Conservation (phyloP, 1,140 invertebrate genomes). For the Lepidurus apus region DNA sequence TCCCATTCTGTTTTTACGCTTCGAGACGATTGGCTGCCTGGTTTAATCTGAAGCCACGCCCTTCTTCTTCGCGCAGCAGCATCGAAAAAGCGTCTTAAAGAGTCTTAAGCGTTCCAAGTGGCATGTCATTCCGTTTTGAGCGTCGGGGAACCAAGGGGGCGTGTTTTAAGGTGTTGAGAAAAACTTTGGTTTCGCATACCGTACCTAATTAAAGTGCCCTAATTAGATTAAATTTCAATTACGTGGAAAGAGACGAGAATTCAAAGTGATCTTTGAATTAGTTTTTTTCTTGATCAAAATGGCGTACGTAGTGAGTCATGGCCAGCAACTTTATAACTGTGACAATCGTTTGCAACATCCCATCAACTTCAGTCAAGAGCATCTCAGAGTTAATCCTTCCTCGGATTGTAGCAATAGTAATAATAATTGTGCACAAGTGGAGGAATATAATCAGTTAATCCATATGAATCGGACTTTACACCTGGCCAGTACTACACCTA, state of each 20-base stretch:
- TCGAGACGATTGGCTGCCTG: not conserved
- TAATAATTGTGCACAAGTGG: not conserved
- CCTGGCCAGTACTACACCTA: not conserved
- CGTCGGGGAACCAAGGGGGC: conserved; percentile 6
- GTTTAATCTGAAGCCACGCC: not conserved
- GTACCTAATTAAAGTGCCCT: not conserved
- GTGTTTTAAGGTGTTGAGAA: not conserved
- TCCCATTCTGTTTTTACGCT: not conserved
- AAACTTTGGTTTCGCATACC: not conserved
- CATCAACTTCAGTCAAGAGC: not conserved
- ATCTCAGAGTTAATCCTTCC: not conserved
- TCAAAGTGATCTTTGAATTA: not conserved
- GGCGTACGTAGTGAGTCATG: not conserved
- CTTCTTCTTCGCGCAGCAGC: not conserved
- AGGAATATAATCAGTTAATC: not conserved
- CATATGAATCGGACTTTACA: not conserved
- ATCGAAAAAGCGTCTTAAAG: conserved; percentile 2
- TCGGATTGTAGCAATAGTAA: not conserved
- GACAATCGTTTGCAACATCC: not conserved
- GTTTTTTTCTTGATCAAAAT: not conserved
- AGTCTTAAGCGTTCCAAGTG: not conserved
- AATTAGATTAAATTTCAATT: conserved; percentile 15
- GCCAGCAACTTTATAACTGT: not conserved
- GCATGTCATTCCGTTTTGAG: not conserved
- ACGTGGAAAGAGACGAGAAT: not conserved